Evolutionary conservation across 2,113 vertebrate genomes (phyloP).

Genomic region (Terrapene triunguis): DNA sequence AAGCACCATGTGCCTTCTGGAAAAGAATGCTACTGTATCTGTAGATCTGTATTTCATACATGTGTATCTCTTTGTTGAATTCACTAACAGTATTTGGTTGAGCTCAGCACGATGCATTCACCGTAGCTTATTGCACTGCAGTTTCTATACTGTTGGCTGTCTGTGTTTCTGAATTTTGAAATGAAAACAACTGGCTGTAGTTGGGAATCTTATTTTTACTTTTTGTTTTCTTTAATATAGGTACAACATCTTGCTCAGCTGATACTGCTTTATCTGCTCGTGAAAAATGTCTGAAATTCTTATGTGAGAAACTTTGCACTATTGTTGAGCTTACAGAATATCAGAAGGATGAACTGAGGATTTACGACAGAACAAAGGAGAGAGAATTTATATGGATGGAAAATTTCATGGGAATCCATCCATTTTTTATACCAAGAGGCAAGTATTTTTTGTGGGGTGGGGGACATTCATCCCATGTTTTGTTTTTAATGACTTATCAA

Average conservation of each 20-base stretch:
- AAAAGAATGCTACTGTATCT: background rate
- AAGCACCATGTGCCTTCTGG: background rate
- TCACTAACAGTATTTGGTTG: background rate
- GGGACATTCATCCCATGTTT: background rate
- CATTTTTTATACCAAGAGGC: constrained; percentile 95
- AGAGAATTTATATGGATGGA: constrained; percentile 87
- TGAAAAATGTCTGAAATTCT: constrained; percentile 86
- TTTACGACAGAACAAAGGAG: constrained; percentile 86
- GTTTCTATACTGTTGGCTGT: background rate
- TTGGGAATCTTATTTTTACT: background rate
- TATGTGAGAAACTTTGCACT: constrained; percentile 83
- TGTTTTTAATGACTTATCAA: background rate
- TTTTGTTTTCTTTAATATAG: constrained; percentile 73
- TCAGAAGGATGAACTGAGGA: constrained; percentile 85
- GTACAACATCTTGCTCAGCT: constrained; percentile 86
- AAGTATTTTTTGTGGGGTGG: constrained; percentile 56
- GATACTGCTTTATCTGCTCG: constrained; percentile 83
- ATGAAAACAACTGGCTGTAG: background rate
- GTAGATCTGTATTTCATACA: background rate
- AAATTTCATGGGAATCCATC: constrained; percentile 90
- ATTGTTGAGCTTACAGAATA: constrained; percentile 82
- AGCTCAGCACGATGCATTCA: background rate
- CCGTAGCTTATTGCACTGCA: background rate
- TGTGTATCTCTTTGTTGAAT: background rate
- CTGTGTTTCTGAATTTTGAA: background rate